phyloP scores from a whole-genome alignment of 2,797 vertebrate species.

The Sternotherus odoratus region DNA sequence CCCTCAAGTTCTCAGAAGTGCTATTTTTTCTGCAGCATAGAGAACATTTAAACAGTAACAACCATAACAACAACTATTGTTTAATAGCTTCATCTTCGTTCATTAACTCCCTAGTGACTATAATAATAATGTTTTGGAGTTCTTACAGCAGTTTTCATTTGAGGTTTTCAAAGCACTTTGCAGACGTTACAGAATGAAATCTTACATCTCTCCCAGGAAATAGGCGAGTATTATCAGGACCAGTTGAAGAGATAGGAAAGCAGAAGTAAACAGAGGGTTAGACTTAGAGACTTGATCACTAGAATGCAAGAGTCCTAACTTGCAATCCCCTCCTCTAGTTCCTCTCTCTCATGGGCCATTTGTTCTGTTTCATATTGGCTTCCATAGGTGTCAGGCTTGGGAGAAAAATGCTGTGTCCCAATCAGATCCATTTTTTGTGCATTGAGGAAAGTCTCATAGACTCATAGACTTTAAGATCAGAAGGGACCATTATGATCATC shows the following conservation, averaged over 20 bases:
- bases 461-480: too few species aligned
- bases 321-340: rapidly evolving
- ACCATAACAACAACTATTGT: neutral
- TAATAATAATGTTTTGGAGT: constrained; percentile 35
- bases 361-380: neutral
- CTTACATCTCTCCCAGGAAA: neutral
- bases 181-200: neutral
- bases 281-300: neutral
- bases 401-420: neutral
- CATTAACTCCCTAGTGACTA: constrained; percentile 43
- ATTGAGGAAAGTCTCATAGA: neutral
- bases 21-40: neutral
- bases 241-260: neutral
- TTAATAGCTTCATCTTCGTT: constrained; percentile 53
- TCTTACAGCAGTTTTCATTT: neutral
- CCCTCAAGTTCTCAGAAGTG: neutral
- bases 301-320: neutral
- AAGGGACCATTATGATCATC: too few species aligned
- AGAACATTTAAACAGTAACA: neutral
- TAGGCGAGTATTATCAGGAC: neutral
- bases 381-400: neutral
- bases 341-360: neutral
- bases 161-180: constrained; percentile 3
- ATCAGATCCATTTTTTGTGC: neutral
- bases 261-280: neutral